A percentile compares a stretch with the other conserved stretches of the same genome.
Evolutionary conservation across 1,140 invertebrate genomes (phyloP).

Genomic region (Drosophila melanogaster): Release_6_plus_ISO1_MT NT_033779.5:3013501-3014000

Average conservation of each 20-base stretch:
- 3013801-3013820: conserved; percentile 34
- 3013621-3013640: conserved; percentile 76
- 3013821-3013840: conserved; percentile 53
- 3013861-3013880: conserved; percentile 82
- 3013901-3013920: conserved; percentile 52
- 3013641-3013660: conserved; percentile 53
- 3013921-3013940: conserved; percentile 52
- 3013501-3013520: conserved; percentile 80
- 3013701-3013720: conserved; percentile 59
- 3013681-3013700: conserved; percentile 47
- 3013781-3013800: conserved; percentile 68
- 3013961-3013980: conserved; percentile 52
- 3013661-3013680: conserved; percentile 73
- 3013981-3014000: conserved; percentile 47
- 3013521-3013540: conserved; percentile 58
- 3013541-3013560: conserved; percentile 29
- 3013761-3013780: conserved; percentile 57
- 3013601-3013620: conserved; percentile 75
- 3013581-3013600: conserved; percentile 69
- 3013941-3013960: conserved; percentile 39
- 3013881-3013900: conserved; percentile 76
- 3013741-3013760: conserved; percentile 26
- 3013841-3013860: conserved; percentile 71
- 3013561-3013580: conserved; percentile 49
- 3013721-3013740: conserved; percentile 67